Percentiles rank a stretch among this genome's conserved stretches.
Conservation (phyloP, 2,888 invertebrate genomes). For the Meloe dianella region DNA sequence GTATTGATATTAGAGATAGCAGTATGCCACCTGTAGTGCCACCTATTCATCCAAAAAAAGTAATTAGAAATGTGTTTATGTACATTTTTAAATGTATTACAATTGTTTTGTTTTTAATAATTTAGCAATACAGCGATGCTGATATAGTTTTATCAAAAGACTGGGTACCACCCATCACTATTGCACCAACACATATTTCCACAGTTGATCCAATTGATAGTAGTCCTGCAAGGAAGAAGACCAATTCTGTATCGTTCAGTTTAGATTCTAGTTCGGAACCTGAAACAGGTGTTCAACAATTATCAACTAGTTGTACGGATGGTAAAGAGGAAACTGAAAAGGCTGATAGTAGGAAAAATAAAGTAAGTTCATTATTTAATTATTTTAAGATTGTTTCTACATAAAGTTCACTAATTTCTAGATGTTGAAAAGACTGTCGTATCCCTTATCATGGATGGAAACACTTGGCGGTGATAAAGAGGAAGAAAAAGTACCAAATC, state of each 20-base stretch:
- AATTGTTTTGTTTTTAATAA: slow-evolving; percentile 24
- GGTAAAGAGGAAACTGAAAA: slow-evolving; percentile 66
- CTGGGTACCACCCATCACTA: slow-evolving; percentile 85
- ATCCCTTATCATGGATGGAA: slow-evolving; percentile 92
- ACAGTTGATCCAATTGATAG: slow-evolving; percentile 61
- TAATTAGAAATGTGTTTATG: slow-evolving; percentile 47
- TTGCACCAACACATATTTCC: slow-evolving; percentile 72
- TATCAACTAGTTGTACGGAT: slow-evolving; percentile 50
- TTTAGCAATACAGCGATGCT: slow-evolving; percentile 80
- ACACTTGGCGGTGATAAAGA: slow-evolving; percentile 81
- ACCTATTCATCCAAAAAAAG: slow-evolving; percentile 71
- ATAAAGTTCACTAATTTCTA: slow-evolving; percentile 55
- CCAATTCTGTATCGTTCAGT: slow-evolving; percentile 75
- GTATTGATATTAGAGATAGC: slow-evolving; percentile 85
- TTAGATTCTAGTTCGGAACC: slow-evolving; percentile 66
- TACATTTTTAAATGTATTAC: neutral
- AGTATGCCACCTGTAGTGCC: slow-evolving; percentile 60
- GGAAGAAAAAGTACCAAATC: slow-evolving; percentile 59
- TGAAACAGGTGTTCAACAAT: slow-evolving; percentile 58
- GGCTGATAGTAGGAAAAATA: slow-evolving; percentile 75
- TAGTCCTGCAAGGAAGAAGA: slow-evolving; percentile 70
- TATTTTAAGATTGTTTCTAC: neutral
- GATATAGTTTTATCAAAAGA: slow-evolving; percentile 86
- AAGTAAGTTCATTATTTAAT: slow-evolving; percentile 59
- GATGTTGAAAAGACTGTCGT: slow-evolving; percentile 91